Conservation (phyloP, 2,113 vertebrate species). For the Callithrix jacchus region DNA sequence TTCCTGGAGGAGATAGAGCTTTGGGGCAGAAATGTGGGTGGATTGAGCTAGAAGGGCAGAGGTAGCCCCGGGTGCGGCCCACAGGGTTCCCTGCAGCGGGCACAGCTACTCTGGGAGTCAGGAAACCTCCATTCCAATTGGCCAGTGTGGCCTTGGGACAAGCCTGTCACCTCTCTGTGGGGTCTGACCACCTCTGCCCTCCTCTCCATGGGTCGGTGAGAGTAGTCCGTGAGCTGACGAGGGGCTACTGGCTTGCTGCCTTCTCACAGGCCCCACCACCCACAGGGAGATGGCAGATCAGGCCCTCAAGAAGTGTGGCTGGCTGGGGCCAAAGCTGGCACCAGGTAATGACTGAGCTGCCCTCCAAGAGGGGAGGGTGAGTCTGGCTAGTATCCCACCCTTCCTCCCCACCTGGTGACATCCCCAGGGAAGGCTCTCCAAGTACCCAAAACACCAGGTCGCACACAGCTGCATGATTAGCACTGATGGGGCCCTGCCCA, state of each 20-base stretch:
- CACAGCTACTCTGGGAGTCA: background rate
- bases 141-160: background rate
- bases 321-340: background rate
- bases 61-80: background rate
- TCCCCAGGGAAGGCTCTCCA: background rate
- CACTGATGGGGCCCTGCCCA: background rate
- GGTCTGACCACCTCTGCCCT: background rate
- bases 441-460: background rate
- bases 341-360: background rate
- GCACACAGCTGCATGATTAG: background rate
- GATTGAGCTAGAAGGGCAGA: background rate
- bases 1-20: background rate
- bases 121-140: background rate
- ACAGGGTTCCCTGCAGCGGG: background rate
- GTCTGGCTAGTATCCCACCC: background rate
- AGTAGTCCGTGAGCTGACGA: background rate
- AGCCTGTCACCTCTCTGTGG: background rate
- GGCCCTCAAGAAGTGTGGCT: background rate
- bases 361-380: background rate
- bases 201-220: background rate
- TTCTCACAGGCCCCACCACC: background rate
- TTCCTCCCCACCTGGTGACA: background rate
- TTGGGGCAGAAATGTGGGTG: background rate
- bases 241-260: background rate
- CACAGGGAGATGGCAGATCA: background rate